These are phyloP conservation scores for Drosophila tani DNA, from an alignment of 1,140 invertebrate genomes.

Conservation along the genomic window DNA sequence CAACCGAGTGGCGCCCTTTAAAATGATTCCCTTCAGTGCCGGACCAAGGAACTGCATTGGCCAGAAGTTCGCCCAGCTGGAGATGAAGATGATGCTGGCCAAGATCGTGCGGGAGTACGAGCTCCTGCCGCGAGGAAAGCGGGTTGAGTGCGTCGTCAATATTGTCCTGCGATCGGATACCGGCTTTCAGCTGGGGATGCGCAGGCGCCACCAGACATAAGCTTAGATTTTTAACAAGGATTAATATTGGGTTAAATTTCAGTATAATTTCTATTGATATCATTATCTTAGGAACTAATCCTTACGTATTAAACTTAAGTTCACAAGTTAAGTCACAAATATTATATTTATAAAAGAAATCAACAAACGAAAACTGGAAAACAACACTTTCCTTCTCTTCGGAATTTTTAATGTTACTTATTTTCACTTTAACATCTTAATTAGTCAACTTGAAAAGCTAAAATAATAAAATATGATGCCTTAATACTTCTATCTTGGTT, in stretches of 20 bases:
- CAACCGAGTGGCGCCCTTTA: constrained; percentile 84
- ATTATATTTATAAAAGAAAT: neutral
- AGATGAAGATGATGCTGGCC: constrained; percentile 79
- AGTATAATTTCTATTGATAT: neutral
- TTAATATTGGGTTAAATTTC: too few species aligned
- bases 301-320: neutral
- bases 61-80: constrained; percentile 78
- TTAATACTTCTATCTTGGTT: constrained; percentile 1
- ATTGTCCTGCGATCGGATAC: constrained; percentile 69
- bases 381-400: too few species aligned
- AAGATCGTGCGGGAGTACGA: constrained; percentile 76
- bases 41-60: constrained; percentile 90
- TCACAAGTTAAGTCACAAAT: neutral
- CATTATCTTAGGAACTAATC: neutral
- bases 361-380: neutral
- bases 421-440: neutral
- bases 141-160: constrained; percentile 57
- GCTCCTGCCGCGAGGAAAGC: constrained; percentile 85
- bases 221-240: too few species aligned
- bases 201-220: constrained; percentile 18
- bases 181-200: constrained; percentile 71
- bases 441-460: neutral
- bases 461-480: neutral
- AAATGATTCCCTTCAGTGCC: constrained; percentile 90
- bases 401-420: neutral